Conservation (phyloP, 2,113 vertebrate species). For the Chloebia gouldiae region DNA sequence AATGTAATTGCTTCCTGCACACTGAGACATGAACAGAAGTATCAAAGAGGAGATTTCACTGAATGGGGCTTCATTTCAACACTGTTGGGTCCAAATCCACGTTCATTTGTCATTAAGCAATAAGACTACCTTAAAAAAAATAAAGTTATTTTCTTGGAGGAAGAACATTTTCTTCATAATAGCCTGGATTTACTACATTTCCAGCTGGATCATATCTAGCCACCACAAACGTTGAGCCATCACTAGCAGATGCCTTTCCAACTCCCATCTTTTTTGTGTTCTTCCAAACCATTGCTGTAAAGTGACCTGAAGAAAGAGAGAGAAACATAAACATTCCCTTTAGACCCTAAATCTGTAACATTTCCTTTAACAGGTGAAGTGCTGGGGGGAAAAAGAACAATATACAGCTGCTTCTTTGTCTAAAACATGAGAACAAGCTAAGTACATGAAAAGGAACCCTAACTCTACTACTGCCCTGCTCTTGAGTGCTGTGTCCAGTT, state of each 20-base stretch:
- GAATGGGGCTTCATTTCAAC: neutral
- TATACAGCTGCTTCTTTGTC: neutral
- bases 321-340: neutral
- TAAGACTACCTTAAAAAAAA: neutral
- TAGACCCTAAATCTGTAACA: neutral
- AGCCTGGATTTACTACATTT: conserved; percentile 93
- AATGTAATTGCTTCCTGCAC: neutral
- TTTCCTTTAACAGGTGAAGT: neutral
- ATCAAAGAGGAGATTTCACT: neutral
- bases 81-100: neutral
- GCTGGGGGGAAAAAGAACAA: neutral
- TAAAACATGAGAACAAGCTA: neutral
- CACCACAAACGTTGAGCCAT: conserved; percentile 95
- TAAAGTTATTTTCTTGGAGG: conserved; percentile 78
- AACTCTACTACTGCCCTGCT: too few relatives aligned
- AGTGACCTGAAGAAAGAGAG: conserved; percentile 83
- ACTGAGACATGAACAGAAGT: neutral
- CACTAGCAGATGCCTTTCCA: conserved; percentile 88
- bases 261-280: conserved; percentile 89
- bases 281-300: conserved; percentile 99
- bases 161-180: conserved; percentile 94
- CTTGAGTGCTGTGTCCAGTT: too few relatives aligned
- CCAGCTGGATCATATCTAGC: conserved; percentile 95
- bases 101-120: neutral
- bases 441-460: neutral